A percentile compares a stretch with the other conserved stretches of the same genome.
Evolutionary conservation across 1,140 invertebrate genomes (phyloP).

Genomic region (Diorhabda elongata): DNA sequence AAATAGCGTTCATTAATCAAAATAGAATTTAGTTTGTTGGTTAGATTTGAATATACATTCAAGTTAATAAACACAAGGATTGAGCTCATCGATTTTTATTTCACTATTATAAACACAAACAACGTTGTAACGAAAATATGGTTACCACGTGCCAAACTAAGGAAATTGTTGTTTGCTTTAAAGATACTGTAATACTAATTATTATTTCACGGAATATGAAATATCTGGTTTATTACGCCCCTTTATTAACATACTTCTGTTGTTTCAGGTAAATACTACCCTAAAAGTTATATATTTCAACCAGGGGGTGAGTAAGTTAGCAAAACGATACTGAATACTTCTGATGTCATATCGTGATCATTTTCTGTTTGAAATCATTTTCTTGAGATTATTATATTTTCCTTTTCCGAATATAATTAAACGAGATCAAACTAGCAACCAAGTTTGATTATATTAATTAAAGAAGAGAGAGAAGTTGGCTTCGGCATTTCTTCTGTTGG

Average conservation of each 20-base stretch:
- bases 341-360: background rate
- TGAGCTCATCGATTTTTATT: no score
- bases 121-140: no score
- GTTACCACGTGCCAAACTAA: no score
- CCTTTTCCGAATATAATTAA: background rate
- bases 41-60: no score
- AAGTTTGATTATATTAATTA: constrained; percentile 3
- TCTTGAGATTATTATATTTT: background rate
- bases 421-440: background rate
- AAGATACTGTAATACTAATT: background rate
- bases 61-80: no score
- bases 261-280: background rate
- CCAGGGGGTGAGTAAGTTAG: background rate
- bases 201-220: background rate
- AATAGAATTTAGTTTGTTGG: no score
- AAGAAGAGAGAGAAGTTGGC: background rate
- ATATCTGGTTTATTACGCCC: no score
- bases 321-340: background rate
- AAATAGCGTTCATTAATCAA: no score
- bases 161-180: no score
- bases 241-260: constrained; percentile 1
- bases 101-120: no score
- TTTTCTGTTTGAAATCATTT: background rate
- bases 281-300: background rate
- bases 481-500: no score